These are phyloP conservation scores for Philypnodon macrostomus DNA, from an alignment of 2,797 vertebrate species.

Conservation along the genomic window DNA sequence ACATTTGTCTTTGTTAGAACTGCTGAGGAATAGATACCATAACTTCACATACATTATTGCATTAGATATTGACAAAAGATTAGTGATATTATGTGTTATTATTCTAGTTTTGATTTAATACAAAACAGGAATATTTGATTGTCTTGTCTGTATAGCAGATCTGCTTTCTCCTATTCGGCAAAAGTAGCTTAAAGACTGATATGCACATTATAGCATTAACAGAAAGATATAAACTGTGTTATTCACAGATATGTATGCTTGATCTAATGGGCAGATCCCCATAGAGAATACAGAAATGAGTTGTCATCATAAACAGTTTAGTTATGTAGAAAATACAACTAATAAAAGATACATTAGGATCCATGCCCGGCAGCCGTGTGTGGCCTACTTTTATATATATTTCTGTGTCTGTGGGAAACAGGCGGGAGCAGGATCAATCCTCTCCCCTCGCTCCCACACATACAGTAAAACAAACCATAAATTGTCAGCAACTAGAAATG, in stretches of 20 bases:
- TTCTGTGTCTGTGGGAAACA: slow-evolving; percentile 1
- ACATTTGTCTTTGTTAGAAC: too few species aligned
- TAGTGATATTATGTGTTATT: too few species aligned
- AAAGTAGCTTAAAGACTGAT: too few species aligned
- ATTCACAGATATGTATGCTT: background rate
- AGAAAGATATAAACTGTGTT: background rate
- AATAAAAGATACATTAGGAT: slow-evolving; percentile 75
- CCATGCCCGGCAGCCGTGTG: slow-evolving; percentile 66
- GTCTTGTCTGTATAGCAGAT: too few species aligned
- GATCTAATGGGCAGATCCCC: background rate
- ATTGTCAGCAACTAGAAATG: slow-evolving; percentile 1
- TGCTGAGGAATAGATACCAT: too few species aligned
- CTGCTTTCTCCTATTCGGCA: too few species aligned
- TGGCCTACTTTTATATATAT: slow-evolving; percentile 70
- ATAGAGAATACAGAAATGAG: slow-evolving; percentile 17
- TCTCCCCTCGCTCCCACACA: slow-evolving; percentile 10
- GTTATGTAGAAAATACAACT: slow-evolving; percentile 37
- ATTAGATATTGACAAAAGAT: too few species aligned
- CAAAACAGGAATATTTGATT: too few species aligned
- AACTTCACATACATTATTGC: too few species aligned
- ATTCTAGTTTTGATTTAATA: too few species aligned
- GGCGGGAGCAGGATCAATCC: slow-evolving; percentile 40
- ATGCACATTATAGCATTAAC: too few species aligned
- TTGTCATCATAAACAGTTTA: slow-evolving; percentile 31
- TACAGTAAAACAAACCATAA: slow-evolving; percentile 33